A percentile compares a stretch with the other conserved stretches of the same genome.
These are phyloP conservation scores for Cotesia vestalis DNA, from an alignment of 1,140 invertebrate species.

Conservation along the genomic window DNA sequence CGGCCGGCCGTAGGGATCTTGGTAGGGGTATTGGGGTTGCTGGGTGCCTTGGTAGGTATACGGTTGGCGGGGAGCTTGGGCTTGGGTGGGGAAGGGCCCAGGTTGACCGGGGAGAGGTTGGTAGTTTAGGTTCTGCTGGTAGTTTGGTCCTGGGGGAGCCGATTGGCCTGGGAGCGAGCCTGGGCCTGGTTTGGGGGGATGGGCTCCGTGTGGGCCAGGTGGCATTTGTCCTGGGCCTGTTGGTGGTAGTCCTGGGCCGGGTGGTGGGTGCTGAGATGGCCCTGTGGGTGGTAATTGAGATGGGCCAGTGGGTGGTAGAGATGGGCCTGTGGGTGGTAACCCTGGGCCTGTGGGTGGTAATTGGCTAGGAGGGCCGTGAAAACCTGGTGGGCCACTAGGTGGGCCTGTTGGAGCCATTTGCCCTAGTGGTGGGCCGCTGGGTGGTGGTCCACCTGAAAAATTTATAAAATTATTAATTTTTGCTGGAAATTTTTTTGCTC, in stretches of 20 bases:
- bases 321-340: slow-evolving; percentile 10
- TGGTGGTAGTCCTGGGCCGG: slow-evolving; percentile 15
- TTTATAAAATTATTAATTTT: too few relatives aligned
- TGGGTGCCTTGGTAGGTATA: neutral
- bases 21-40: neutral
- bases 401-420: too few relatives aligned
- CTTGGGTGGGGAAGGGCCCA: slow-evolving; percentile 7
- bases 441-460: slow-evolving; percentile 36
- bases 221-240: slow-evolving; percentile 37
- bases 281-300: slow-evolving; percentile 19
- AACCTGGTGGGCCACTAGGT: too few relatives aligned
- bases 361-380: slow-evolving; percentile 38
- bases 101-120: too few relatives aligned
- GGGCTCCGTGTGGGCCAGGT: slow-evolving; percentile 18
- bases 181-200: slow-evolving; percentile 18
- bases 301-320: slow-evolving; percentile 27
- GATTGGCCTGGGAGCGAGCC: too few relatives aligned
- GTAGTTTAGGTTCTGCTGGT: too few relatives aligned
- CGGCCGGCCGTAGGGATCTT: slow-evolving; percentile 51
- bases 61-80: slow-evolving; percentile 43
- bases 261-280: neutral
- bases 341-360: slow-evolving; percentile 8
- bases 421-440: neutral
- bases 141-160: too few relatives aligned
- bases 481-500: too few relatives aligned